Conservation (phyloP, 92 coral and sea anemone species). For the Parazoanthus atlanticus region DNA sequence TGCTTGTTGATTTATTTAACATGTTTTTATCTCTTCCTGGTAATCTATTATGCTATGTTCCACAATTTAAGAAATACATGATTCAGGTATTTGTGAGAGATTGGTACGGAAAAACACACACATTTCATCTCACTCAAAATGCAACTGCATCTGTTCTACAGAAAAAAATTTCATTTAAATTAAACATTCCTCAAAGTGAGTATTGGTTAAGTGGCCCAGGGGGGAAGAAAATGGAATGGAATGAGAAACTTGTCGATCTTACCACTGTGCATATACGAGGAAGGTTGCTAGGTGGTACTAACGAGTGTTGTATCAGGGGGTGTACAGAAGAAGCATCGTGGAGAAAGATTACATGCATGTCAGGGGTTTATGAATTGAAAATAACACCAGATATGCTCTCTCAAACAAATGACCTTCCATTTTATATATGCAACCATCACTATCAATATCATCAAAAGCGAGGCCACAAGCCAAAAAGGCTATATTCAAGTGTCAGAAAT, state of each 20-base stretch:
- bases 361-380: neutral
- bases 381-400: neutral
- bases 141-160: slow-evolving; percentile 25
- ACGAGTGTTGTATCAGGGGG: neutral
- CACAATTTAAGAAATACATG: slow-evolving; percentile 17
- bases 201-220: slow-evolving; percentile 12
- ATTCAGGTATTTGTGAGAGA: slow-evolving; percentile 21
- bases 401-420: neutral
- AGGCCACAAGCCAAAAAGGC: neutral
- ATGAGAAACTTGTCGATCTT: neutral
- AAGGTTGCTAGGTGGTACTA: neutral
- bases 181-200: neutral
- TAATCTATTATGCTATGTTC: slow-evolving; percentile 26
- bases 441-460: neutral
- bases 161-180: slow-evolving; percentile 18
- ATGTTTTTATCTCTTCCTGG: slow-evolving; percentile 40
- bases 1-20: slow-evolving; percentile 42
- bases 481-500: neutral
- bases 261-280: neutral
- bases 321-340: neutral
- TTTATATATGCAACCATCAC: neutral
- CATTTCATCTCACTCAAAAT: slow-evolving; percentile 17
- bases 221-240: neutral
- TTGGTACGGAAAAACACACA: slow-evolving; percentile 40
- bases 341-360: neutral